Evolutionary conservation across 2,797 vertebrate species (phyloP).

Genomic region (Heliangelus exortis): DNA sequence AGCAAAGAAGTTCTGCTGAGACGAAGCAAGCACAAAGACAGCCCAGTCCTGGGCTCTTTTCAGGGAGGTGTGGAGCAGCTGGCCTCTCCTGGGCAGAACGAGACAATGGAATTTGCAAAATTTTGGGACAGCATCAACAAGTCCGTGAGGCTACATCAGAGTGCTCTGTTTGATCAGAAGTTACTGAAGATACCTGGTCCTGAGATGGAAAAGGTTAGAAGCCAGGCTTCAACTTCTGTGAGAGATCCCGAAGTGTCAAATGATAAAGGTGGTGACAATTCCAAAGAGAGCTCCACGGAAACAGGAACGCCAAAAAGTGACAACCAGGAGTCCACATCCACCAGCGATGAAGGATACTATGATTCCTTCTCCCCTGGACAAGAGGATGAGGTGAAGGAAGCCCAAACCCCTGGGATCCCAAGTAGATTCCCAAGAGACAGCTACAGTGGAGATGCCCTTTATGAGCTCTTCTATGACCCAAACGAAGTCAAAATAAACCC

Average conservation of each 20-base stretch:
- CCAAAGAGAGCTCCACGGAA: constrained; percentile 77
- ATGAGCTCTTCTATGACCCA: constrained; percentile 86
- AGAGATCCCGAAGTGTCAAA: constrained; percentile 49
- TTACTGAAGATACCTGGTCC: constrained; percentile 4
- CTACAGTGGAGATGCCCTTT: constrained; percentile 88
- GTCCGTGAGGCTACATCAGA: constrained; percentile 75
- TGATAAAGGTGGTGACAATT: constrained; percentile 66
- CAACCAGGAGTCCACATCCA: constrained; percentile 83
- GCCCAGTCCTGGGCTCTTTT: constrained; percentile 67
- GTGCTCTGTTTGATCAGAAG: constrained; percentile 65
- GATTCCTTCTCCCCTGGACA: constrained; percentile 84
- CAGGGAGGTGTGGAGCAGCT: constrained; percentile 82
- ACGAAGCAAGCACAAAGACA: constrained; percentile 66
- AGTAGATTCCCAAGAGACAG: constrained; percentile 82
- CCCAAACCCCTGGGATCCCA: constrained; percentile 62
- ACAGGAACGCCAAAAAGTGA: constrained; percentile 83
- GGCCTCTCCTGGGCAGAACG: constrained; percentile 80
- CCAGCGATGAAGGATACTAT: constrained; percentile 88
- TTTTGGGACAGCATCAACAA: constrained; percentile 83
- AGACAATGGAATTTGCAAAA: constrained; percentile 77
- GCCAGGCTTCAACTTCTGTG: neutral
- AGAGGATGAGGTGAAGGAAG: constrained; percentile 80
- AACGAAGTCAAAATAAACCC: constrained; percentile 74
- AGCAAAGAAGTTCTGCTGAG: constrained; percentile 59
- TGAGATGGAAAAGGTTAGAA: constrained; percentile 3